Conservation (phyloP, 2,888 invertebrate species). For the Crioceris asparagi region DNA sequence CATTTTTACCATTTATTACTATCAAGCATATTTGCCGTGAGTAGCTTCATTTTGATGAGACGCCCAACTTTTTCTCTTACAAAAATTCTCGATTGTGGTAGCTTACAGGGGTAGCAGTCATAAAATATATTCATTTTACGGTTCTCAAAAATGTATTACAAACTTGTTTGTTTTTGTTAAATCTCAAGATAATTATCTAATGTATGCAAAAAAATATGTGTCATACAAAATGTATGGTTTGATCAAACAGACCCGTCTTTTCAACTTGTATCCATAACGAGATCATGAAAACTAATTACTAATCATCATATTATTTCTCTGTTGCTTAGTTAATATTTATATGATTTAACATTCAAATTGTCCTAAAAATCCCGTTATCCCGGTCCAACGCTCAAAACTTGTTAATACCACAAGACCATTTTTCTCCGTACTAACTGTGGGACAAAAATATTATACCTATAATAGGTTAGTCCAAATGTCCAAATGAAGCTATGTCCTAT, state of each 20-base stretch:
- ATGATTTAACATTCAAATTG: constrained; percentile 8
- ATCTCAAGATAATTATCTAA: constrained; percentile 2
- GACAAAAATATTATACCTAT: constrained; percentile 8
- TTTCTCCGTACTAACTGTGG: too few species aligned
- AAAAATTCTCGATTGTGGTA: too few species aligned
- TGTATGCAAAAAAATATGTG: constrained; percentile 2
- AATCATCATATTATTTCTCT: constrained; percentile 8
- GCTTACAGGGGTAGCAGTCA: constrained; percentile 1
- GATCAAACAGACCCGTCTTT: constrained; percentile 3
- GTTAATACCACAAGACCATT: too few species aligned
- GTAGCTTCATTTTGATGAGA: too few species aligned
- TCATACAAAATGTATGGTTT: too few species aligned
- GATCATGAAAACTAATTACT: constrained; percentile 7
- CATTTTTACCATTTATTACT: too few species aligned
- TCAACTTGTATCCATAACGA: constrained; percentile 5
- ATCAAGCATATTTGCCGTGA: background rate
- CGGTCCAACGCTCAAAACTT: constrained; percentile 10
- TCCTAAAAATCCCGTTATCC: constrained; percentile 10
- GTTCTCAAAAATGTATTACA: background rate
- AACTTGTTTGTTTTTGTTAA: constrained; percentile 2
- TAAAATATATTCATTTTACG: background rate
- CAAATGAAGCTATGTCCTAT: constrained; percentile 10
- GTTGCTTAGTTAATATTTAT: too few species aligned
- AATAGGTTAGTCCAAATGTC: constrained; percentile 4
- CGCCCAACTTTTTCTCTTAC: too few species aligned